Evolutionary conservation across 2,888 invertebrate genomes (phyloP), one percentile per base, ranked within the genome.

Genomic region (Metopia argyrocephala): DNA sequence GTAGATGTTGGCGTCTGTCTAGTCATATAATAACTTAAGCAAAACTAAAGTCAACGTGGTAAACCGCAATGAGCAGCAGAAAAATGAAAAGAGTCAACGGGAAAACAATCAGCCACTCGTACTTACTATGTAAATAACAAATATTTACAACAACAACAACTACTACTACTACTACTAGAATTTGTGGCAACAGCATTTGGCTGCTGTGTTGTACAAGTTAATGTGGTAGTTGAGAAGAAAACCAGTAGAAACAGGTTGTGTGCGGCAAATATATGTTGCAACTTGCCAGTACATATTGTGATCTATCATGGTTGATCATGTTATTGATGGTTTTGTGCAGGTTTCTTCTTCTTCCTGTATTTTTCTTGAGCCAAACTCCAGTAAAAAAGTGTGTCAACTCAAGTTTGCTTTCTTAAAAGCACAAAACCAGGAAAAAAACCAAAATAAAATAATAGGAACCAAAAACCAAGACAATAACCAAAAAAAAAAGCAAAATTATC

Each of bases 211-310:
- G 31, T 31, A 31, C 9, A 31, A 31, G 28, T 31, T 38, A 65
- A 73, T 65, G 66, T 56, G 52, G 45, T 46, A 45, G 28, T 59
- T 3, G 38, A 74, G 68, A 0, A 74, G 65, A 23, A 78, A 78
- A 76, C 78, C 70, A 82, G 79, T 82, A 83, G 79, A 84, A 84
- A 84, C 84, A 83, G 83, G 84, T 84, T 84, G 80, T n/a, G n/a
- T 76, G 81, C 70, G 65, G 78, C 78, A 76, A 76, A 56, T 69
- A 54, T 25, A 9, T 66, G 65, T 71, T 80, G 79, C 68, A 76
- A n/a, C n/a, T n/a, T n/a, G n/a, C n/a, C n/a, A 75, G 56, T 75
- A 76, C 50, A 59, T 62, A 59, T 61, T 82, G 76, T 62, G 56
- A 78, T 78, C 64, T 69, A 79, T 82, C 75, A 79, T 75, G 73